Percentiles rank a stretch among this genome's conserved stretches.
Conservation (phyloP, 2,888 invertebrate species). For the Rotaria sp. region DNA sequence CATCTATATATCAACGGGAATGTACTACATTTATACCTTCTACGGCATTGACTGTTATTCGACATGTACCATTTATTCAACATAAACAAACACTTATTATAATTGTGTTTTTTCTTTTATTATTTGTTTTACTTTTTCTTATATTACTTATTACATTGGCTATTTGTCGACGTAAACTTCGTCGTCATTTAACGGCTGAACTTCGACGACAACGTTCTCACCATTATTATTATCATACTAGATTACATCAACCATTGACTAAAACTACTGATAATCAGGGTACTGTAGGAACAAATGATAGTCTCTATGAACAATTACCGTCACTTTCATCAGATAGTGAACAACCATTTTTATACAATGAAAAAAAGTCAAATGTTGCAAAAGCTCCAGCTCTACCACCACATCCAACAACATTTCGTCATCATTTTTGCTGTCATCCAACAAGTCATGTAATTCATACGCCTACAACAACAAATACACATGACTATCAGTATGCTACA, state of each 20-base stretch:
- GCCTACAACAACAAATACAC: neutral
- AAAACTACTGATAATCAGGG: neutral
- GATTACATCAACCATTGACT: neutral
- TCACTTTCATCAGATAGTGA: constrained; percentile 24
- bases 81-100: neutral
- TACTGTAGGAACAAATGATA: neutral
- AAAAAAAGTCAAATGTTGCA: neutral
- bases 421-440: neutral
- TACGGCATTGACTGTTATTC: neutral
- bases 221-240: neutral
- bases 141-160: neutral
- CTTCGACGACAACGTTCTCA: neutral
- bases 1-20: neutral
- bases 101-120: neutral
- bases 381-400: neutral
- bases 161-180: neutral
- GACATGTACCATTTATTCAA: neutral
- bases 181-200: neutral
- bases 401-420: neutral
- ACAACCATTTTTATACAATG: constrained; percentile 19
- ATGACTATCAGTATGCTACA: neutral
- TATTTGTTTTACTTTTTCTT: neutral
- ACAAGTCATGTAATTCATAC: neutral
- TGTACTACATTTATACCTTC: neutral
- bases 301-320: constrained; percentile 25